Base-by-base conservation (phyloP, 2,888 invertebrate genomes). In the Perizoma flavofasciatum region DNA sequence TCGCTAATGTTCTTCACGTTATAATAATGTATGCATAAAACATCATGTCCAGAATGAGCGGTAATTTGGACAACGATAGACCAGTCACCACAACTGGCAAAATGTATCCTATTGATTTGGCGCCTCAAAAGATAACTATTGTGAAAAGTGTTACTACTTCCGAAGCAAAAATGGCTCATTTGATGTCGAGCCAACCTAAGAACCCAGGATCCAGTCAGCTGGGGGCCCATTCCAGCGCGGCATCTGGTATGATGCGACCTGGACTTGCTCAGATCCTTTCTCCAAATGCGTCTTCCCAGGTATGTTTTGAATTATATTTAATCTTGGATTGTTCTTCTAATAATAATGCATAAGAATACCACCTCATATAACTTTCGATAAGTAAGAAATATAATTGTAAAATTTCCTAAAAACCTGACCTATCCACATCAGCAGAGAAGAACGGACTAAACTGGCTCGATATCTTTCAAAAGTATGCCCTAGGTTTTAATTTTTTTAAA, bases 51-150 rank as follows among this genome's bases (percentile, higher is more conserved):
- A 86, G 73, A 79, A 92, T 92, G 92, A 92, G 85, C 74, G 85
- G 78, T 71, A 91, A 90, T 83, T 80, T 88, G 73, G 92, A 92
- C 73, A 93, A 92, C 72, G 94, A 94, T 71, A 93, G 94, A 71
- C 92, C 94, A 72, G 78, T 88, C 66, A 89, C 22, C 22, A 22
- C 93, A 69, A 78, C 89, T 73, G 88, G 88, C 69, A 94, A 94
- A 86, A 92, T 92, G 82, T 93, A 93, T 85, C 92, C 92, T 67
- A 92, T 92, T 71, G 92, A 92, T 86, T 89, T 92, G 81, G 92
- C 92, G 60, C 89, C 90, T 68, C 91, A 89, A 79, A 92, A 92
- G 79, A 92, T 92, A 59, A 91, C 92, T 70, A 92, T 92, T 55
- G 92, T 92, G 41, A 92, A 92, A 74, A 88, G 82, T 74, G 87